Evolutionary conservation across 2,113 vertebrate genomes (phyloP).

Genomic region (Sylvia atricapilla): DNA sequence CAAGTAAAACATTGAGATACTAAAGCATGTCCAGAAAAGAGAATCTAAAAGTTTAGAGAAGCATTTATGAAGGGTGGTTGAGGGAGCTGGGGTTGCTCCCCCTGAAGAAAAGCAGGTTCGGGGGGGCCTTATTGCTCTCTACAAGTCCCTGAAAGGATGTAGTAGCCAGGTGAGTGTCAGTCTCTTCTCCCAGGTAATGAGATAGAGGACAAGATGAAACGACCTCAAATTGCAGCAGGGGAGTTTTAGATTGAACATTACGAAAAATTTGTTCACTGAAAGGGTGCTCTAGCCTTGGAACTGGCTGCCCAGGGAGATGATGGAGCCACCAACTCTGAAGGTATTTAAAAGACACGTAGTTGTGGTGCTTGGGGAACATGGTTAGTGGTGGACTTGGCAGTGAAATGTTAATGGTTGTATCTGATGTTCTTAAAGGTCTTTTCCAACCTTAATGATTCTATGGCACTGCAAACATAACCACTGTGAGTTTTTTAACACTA

Average conservation of each 20-base stretch:
- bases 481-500: background rate
- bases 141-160: background rate
- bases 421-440: background rate
- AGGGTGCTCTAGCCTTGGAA: background rate
- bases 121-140: background rate
- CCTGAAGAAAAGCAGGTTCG: background rate
- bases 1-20: background rate
- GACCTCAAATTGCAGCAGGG: background rate
- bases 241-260: background rate
- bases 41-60: background rate
- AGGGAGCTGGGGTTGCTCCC: background rate
- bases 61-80: background rate
- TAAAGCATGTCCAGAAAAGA: background rate
- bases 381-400: background rate
- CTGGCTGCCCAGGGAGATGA: background rate
- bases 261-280: background rate
- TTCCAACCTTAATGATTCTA: background rate
- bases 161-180: background rate
- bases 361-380: background rate
- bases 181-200: background rate
- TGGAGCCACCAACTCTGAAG: background rate
- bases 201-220: background rate
- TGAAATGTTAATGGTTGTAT: background rate
- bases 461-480: background rate
- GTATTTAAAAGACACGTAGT: background rate